These are phyloP conservation scores for Orycteropus afer DNA, from an alignment of 2,113 vertebrate species.

Conservation along the genomic window DNA sequence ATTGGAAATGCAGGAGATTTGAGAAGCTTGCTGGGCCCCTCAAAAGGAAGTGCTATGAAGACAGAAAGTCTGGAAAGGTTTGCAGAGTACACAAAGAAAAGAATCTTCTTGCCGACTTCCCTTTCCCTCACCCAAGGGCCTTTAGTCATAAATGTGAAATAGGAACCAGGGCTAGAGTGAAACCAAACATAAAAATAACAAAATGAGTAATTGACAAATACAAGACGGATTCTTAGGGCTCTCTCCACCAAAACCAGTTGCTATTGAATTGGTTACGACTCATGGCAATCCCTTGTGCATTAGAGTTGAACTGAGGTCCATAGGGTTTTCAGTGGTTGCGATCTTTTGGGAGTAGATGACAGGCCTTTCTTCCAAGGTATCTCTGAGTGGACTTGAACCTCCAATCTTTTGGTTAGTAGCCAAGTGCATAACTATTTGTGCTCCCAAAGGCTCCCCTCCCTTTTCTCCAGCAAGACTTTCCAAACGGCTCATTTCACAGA, in stretches of 20 bases:
- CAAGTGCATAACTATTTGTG: not conserved
- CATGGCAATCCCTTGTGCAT: not conserved
- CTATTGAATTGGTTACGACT: not conserved
- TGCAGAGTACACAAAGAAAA: conserved; percentile 29
- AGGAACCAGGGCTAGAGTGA: conserved; percentile 47
- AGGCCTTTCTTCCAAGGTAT: not conserved
- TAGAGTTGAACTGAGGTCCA: not conserved
- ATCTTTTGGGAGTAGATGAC: not conserved
- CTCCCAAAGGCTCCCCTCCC: not conserved
- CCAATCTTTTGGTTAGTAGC: not conserved
- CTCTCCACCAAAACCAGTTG: not conserved
- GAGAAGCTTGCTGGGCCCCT: not conserved
- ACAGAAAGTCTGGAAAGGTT: conserved; percentile 1
- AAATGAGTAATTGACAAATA: not conserved
- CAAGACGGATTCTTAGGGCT: not conserved
- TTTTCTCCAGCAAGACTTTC: not conserved
- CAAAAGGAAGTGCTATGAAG: conserved; percentile 54
- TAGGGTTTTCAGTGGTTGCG: not conserved
- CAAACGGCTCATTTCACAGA: not conserved
- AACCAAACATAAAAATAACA: conserved; percentile 58
- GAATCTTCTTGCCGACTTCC: conserved; percentile 42
- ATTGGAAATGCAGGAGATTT: conserved; percentile 50
- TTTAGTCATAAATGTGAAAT: conserved; percentile 56
- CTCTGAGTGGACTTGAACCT: not conserved
- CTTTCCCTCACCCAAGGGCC: conserved; percentile 24